Evolutionary conservation across 1,140 invertebrate genomes (phyloP).

Genomic region (Trachymyrmex septentrionalis): DNA sequence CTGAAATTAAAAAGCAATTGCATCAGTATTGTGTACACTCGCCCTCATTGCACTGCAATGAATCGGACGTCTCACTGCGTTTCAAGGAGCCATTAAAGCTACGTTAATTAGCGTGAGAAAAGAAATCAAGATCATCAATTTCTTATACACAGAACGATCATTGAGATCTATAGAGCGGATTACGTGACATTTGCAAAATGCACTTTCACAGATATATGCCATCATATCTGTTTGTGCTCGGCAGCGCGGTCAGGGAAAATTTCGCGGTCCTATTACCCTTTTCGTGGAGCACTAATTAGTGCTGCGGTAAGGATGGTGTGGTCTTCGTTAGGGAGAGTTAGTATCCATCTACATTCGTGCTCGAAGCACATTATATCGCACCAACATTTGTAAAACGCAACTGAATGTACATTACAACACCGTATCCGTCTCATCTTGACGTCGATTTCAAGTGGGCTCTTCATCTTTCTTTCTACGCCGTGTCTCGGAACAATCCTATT

Average conservation of each 20-base stretch:
- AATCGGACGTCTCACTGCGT: not conserved
- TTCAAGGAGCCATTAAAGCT: conserved; percentile 5
- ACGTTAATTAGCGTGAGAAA: conserved; percentile 40
- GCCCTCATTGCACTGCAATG: not conserved
- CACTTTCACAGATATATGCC: conserved; percentile 19
- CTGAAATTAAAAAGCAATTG: not conserved
- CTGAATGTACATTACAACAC: not conserved
- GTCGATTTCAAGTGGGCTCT: not conserved
- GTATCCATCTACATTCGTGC: conserved; percentile 28
- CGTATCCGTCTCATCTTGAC: not conserved
- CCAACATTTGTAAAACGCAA: conserved; percentile 46
- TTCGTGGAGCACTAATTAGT: conserved; percentile 55
- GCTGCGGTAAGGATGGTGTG: conserved; percentile 26
- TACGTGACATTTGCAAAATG: conserved; percentile 26
- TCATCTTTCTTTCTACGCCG: not conserved
- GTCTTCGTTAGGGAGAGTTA: conserved; percentile 54
- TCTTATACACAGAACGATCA: not conserved
- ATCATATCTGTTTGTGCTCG: conserved; percentile 8
- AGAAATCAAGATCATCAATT: conserved; percentile 13
- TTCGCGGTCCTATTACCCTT: conserved; percentile 56
- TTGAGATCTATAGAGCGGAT: conserved; percentile 8
- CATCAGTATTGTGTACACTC: not conserved
- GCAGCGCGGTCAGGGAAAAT: conserved; percentile 27
- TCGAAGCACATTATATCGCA: conserved; percentile 39
- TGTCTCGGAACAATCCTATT: not conserved